Evolutionary conservation across 2,888 invertebrate species (phyloP).

Genomic region (Eretmocerus hayati): DNA sequence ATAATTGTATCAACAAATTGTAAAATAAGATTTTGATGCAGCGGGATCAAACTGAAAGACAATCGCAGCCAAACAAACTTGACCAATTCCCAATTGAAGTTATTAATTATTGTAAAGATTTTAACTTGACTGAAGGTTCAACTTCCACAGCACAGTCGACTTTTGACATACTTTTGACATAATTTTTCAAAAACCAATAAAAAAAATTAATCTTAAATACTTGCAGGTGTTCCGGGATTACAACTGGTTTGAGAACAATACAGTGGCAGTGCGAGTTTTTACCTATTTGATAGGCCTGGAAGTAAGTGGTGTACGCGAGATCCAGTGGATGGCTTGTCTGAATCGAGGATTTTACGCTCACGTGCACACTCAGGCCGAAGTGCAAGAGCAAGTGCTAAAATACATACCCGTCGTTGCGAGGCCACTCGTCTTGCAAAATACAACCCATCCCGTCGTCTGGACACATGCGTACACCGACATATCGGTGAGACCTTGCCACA

Average conservation of each 20-base stretch:
- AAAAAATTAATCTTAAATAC: too few relatives aligned
- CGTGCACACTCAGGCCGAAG: slow-evolving; percentile 91
- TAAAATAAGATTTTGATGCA: too few relatives aligned
- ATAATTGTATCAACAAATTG: too few relatives aligned
- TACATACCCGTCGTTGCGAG: slow-evolving; percentile 92
- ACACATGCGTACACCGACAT: slow-evolving; percentile 88
- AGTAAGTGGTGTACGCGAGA: slow-evolving; percentile 81
- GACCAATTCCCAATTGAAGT: not conserved
- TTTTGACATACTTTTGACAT: too few relatives aligned
- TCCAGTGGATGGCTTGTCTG: slow-evolving; percentile 89
- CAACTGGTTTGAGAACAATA: slow-evolving; percentile 67
- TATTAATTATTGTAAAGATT: not conserved
- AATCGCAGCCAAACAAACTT: too few relatives aligned
- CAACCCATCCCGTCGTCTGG: slow-evolving; percentile 82
- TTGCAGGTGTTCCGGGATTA: slow-evolving; percentile 66
- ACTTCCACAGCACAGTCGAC: not conserved
- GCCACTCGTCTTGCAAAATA: slow-evolving; percentile 68
- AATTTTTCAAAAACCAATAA: too few relatives aligned
- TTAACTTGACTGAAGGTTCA: too few relatives aligned
- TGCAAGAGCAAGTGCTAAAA: slow-evolving; percentile 90
- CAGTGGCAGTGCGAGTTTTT: slow-evolving; percentile 84
- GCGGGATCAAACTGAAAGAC: too few relatives aligned
- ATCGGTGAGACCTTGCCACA: slow-evolving; percentile 62
- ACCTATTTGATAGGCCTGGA: slow-evolving; percentile 94
- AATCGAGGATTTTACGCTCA: slow-evolving; percentile 95